Conservation (phyloP, 2,797 vertebrate species). For the Podarcis siculus region DNA sequence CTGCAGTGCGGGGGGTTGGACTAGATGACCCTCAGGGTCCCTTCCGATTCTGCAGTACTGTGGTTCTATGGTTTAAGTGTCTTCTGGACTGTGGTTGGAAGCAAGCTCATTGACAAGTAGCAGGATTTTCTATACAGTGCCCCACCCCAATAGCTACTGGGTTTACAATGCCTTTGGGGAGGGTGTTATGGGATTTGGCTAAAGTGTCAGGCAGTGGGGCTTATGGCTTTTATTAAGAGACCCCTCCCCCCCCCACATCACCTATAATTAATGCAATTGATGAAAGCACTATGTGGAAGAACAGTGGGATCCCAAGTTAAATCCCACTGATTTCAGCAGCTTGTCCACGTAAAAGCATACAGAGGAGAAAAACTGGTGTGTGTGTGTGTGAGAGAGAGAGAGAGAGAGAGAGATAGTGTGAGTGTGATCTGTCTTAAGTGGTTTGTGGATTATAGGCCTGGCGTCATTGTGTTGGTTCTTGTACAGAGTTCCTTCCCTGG, state of each 20-base stretch:
- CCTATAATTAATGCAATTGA: not conserved
- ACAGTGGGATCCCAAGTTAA: not conserved
- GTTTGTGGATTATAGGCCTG: not conserved
- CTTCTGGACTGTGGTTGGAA: not conserved
- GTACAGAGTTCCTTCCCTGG: conserved; percentile 23
- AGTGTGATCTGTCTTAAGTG: not conserved
- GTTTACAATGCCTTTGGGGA: not conserved
- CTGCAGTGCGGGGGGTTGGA: no score
- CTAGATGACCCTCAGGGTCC: no score
- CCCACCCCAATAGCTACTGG: not conserved
- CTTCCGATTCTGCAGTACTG: no score
- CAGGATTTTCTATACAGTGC: not conserved
- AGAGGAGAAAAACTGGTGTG: no score
- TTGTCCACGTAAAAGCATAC: no score
- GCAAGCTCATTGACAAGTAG: not conserved
- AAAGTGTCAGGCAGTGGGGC: not conserved
- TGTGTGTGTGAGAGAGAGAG: no score
- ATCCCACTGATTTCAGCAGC: not conserved
- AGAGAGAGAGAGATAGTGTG: no score
- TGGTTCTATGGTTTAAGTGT: no score
- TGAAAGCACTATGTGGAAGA: not conserved
- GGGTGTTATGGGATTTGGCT: not conserved
- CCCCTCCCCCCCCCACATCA: no score
- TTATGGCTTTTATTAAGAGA: not conserved
- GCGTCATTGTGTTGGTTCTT: not conserved